These are phyloP conservation scores for Sarcophaga bullata DNA, from an alignment of 1,140 invertebrate genomes.

Conservation along the genomic window DNA sequence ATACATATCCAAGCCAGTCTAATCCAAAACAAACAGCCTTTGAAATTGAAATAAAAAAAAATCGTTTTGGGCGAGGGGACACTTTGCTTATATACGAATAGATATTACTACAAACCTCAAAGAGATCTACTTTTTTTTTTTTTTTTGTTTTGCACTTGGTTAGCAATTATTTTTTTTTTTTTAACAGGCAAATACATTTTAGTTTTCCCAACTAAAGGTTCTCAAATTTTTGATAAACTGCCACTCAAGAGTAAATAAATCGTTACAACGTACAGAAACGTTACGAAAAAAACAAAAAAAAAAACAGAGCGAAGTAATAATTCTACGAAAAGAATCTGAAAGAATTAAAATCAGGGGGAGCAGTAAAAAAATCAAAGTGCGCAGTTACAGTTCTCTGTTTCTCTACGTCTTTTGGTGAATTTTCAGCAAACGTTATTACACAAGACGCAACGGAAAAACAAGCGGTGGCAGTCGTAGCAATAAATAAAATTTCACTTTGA, in stretches of 20 bases:
- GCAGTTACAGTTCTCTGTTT: conserved; percentile 15
- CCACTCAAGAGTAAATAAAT: neutral
- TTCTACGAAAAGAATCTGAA: neutral
- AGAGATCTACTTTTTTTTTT: neutral
- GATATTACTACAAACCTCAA: neutral
- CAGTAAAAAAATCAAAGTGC: conserved; percentile 2
- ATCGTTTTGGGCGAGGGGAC: neutral
- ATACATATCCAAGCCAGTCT: neutral
- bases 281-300: too few relatives aligned
- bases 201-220: neutral
- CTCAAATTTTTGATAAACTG: conserved; percentile 19
- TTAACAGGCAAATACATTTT: neutral
- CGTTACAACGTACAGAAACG: neutral
- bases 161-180: neutral
- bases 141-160: neutral
- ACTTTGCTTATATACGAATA: neutral
- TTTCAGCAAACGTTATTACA: neutral
- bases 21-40: neutral
- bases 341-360: conserved; percentile 25
- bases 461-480: neutral
- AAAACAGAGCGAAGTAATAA: too few relatives aligned
- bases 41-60: neutral
- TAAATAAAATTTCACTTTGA: neutral
- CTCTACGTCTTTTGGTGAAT: neutral
- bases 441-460: neutral